Conservation (phyloP, 2,888 invertebrate genomes). For the Plagodis dolabraria region DNA sequence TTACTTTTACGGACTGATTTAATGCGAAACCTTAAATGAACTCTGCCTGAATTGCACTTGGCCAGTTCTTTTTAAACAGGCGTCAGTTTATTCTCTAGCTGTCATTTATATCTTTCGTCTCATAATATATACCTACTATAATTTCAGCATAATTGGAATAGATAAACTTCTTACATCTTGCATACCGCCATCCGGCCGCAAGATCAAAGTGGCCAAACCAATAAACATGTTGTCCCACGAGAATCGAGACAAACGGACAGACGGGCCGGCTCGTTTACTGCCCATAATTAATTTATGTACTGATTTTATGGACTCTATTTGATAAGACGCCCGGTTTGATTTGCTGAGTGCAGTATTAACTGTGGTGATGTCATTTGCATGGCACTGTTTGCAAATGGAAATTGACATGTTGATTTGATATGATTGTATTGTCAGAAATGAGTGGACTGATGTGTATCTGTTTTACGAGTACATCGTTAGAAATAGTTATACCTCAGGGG, state of each 20-base stretch:
- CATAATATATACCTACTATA: no score
- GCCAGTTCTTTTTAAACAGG: no score
- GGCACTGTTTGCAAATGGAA: background rate
- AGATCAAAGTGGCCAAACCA: slow-evolving; percentile 66
- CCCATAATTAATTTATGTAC: slow-evolving; percentile 58
- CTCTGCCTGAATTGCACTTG: no score
- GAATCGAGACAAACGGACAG: slow-evolving; percentile 47
- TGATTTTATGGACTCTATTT: slow-evolving; percentile 46
- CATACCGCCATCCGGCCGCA: slow-evolving; percentile 34
- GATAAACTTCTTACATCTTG: slow-evolving; percentile 5
- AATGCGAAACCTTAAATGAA: no score
- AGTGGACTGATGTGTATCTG: no score
- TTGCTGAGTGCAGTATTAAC: slow-evolving; percentile 12
- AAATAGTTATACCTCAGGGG: no score
- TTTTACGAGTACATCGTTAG: no score
- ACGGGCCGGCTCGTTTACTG: slow-evolving; percentile 28
- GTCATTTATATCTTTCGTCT: no score
- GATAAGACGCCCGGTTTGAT: slow-evolving; percentile 27
- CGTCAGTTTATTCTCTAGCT: no score
- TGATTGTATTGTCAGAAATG: no score
- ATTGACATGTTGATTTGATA: background rate
- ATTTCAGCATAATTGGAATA: no score
- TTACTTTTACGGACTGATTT: no score
- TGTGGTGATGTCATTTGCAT: background rate
- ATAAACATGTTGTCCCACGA: slow-evolving; percentile 62